These are phyloP conservation scores for Linnaemya vulpina DNA, from an alignment of 2,888 invertebrate species.

Conservation along the genomic window DNA sequence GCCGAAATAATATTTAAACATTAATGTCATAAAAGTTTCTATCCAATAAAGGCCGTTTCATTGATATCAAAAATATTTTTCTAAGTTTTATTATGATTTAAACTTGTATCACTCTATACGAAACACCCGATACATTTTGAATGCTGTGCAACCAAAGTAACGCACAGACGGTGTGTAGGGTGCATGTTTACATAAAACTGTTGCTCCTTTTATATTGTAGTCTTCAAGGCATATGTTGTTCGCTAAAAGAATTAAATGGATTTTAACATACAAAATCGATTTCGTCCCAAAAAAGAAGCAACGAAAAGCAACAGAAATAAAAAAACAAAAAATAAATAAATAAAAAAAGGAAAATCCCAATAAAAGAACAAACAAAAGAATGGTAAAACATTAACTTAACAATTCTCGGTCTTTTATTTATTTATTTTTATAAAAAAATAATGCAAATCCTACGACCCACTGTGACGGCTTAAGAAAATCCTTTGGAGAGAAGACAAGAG, in stretches of 20 bases:
- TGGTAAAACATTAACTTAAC: slow-evolving; percentile 60
- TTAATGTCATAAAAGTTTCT: too few species aligned
- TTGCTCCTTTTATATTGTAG: slow-evolving; percentile 34
- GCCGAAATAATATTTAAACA: too few species aligned
- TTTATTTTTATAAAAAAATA: slow-evolving; percentile 22
- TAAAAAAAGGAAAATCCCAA: neutral
- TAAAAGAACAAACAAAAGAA: slow-evolving; percentile 56
- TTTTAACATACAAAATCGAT: slow-evolving; percentile 69
- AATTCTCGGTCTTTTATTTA: slow-evolving; percentile 15
- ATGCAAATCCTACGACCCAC: slow-evolving; percentile 60
- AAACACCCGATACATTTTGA: too few species aligned
- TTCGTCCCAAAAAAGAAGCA: slow-evolving; percentile 21
- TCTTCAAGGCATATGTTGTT: slow-evolving; percentile 58
- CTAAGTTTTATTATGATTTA: too few species aligned
- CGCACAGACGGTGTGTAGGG: slow-evolving; percentile 11
- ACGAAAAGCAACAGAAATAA: neutral
- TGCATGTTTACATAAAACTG: slow-evolving; percentile 12
- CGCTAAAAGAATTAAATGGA: slow-evolving; percentile 65
- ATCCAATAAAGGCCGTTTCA: too few species aligned
- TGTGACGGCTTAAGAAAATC: slow-evolving; percentile 17
- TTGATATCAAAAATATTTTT: too few species aligned
- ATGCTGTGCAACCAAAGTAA: too few species aligned
- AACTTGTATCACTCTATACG: too few species aligned
- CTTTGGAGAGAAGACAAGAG: neutral
- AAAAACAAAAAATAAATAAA: too few species aligned